These are phyloP conservation scores for Apodemia duryi DNA, from an alignment of 2,888 invertebrate species.

Conservation along the genomic window DNA sequence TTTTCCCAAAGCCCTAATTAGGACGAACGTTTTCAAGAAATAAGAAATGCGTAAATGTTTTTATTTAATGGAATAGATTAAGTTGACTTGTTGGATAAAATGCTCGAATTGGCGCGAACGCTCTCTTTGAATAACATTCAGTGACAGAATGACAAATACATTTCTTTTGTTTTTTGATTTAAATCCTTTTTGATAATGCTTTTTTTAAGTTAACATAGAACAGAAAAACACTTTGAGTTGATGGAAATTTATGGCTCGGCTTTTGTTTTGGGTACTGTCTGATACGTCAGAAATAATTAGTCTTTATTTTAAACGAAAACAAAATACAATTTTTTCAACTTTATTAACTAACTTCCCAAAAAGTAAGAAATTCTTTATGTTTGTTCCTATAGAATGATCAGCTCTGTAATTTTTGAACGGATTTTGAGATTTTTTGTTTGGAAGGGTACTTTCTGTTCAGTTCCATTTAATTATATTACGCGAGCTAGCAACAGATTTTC, in stretches of 20 bases:
- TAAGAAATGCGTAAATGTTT: constrained; percentile 15
- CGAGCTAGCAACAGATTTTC: too few relatives aligned
- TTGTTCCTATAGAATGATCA: too few relatives aligned
- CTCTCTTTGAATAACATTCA: constrained; percentile 7
- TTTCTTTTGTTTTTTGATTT: constrained; percentile 13
- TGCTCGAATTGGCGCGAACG: neutral
- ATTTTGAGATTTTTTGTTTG: too few relatives aligned
- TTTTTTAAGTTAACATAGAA: neutral
- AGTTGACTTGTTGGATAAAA: constrained; percentile 15
- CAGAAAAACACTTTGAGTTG: neutral
- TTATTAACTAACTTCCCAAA: too few relatives aligned
- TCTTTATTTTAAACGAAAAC: too few relatives aligned
- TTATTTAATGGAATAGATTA: constrained; percentile 15
- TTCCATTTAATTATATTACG: too few relatives aligned
- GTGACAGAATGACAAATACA: constrained; percentile 12
- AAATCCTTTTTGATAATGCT: constrained; percentile 11
- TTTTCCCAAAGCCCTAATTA: constrained; percentile 14
- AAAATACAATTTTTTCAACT: too few relatives aligned
- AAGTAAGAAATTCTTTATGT: too few relatives aligned
- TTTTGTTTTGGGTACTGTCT: neutral
- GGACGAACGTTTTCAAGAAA: constrained; percentile 12
- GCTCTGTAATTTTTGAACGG: too few relatives aligned
- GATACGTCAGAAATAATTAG: too few relatives aligned
- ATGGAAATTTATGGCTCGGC: neutral
- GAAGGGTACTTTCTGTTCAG: too few relatives aligned